These are phyloP conservation scores for Orthonychiurus folsomi DNA, from an alignment of 2,888 invertebrate genomes.

Conservation along the genomic window DNA sequence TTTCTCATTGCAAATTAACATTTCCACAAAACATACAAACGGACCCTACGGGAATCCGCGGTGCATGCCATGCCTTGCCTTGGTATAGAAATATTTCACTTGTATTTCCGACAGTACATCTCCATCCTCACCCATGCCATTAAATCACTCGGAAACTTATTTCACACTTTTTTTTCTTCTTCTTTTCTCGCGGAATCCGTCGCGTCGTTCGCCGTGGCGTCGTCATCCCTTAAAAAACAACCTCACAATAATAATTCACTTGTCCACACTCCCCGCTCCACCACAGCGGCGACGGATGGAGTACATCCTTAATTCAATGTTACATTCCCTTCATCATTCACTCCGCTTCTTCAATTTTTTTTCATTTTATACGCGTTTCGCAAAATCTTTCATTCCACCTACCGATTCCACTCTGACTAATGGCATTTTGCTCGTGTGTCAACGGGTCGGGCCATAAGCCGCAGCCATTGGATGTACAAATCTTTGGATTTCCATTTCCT, in stretches of 20 bases:
- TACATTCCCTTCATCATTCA: not conserved
- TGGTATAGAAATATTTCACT: no score
- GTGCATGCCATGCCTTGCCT: no score
- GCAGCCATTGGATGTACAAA: no score
- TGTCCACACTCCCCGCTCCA: constrained; percentile 3
- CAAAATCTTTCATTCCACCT: not conserved
- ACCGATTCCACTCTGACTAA: not conserved
- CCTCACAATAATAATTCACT: constrained; percentile 7
- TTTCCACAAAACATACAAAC: no score
- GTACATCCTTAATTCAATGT: not conserved
- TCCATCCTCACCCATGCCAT: constrained; percentile 1
- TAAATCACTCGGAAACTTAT: constrained; percentile 5
- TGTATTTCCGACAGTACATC: no score
- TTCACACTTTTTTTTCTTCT: constrained; percentile 3
- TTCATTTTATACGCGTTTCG: no score
- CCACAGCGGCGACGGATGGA: not conserved
- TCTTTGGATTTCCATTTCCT: no score
- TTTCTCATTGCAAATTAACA: no score
- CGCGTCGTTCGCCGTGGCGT: not conserved
- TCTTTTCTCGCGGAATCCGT: no score
- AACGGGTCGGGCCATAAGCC: no score
- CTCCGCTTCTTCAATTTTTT: not conserved
- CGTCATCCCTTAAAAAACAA: not conserved
- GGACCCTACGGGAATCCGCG: no score
- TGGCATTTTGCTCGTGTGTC: not conserved